A percentile compares a stretch with the other conserved stretches of the same genome.
phyloP scores from a whole-genome alignment of 92 coral and sea anemone genomes.

The Paramuricea clavata region DNA sequence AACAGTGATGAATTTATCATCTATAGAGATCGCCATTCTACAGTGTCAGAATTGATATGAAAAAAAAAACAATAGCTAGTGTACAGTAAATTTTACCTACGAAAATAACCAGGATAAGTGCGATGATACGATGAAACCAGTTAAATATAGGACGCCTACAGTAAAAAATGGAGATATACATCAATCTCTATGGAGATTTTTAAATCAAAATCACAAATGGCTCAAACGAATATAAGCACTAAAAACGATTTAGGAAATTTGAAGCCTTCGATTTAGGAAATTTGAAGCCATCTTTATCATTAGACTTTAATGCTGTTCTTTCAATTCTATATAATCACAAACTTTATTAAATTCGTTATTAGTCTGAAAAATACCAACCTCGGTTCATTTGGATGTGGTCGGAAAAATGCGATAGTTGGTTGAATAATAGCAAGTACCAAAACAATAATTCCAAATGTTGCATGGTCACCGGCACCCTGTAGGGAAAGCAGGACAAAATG shows the following conservation, averaged over 20 bases:
- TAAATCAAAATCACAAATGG: neutral
- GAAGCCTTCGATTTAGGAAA: too few relatives aligned
- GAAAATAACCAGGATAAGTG: constrained; percentile 10
- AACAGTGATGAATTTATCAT: too few relatives aligned
- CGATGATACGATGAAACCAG: constrained; percentile 46
- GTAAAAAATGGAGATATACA: neutral
- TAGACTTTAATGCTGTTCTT: too few relatives aligned
- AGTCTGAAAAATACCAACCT: neutral
- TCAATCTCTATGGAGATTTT: neutral
- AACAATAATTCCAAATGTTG: constrained; percentile 33
- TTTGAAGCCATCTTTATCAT: too few relatives aligned
- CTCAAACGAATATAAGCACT: too few relatives aligned
- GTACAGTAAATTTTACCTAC: neutral
- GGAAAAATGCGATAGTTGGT: constrained; percentile 38
- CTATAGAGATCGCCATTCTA: neutral
- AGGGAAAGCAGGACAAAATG: neutral
- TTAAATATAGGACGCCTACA: constrained; percentile 29
- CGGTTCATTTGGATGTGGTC: constrained; percentile 25
- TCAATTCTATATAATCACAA: too few relatives aligned
- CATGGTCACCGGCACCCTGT: constrained; percentile 44
- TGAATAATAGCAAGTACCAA: constrained; percentile 42
- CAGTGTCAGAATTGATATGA: neutral
- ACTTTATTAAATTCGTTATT: neutral
- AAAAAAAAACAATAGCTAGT: neutral
- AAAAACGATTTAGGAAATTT: too few relatives aligned